Evolutionary conservation across 2,797 vertebrate species (phyloP).

Genomic region (Spatula versicolor): DNA sequence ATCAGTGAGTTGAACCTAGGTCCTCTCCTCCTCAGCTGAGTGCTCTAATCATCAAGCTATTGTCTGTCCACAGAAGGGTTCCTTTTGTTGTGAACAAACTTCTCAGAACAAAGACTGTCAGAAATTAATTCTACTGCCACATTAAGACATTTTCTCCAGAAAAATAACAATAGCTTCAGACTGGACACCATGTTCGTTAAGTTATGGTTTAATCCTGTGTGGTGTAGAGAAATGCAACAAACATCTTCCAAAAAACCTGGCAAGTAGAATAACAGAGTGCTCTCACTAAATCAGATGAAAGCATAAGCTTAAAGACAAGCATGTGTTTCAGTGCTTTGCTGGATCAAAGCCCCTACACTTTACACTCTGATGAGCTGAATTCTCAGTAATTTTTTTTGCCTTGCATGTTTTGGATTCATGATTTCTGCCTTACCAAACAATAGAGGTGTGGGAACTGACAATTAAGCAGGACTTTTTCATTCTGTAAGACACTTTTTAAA

Average conservation of each 20-base stretch:
- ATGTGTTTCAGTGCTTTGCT: neutral
- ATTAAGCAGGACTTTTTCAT: neutral
- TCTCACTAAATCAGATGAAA: neutral
- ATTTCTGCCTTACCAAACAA: neutral
- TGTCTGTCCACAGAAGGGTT: conserved; percentile 23
- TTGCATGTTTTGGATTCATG: neutral
- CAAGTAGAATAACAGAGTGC: neutral
- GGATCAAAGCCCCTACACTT: neutral
- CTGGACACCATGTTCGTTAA: neutral
- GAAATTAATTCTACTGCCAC: neutral
- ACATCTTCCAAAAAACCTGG: neutral
- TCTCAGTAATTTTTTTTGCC: neutral
- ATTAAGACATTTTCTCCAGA: neutral
- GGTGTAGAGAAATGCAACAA: neutral
- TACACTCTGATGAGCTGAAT: neutral
- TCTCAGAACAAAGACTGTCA: conserved; percentile 9
- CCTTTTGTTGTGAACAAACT: conserved; percentile 29
- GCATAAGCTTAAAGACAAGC: neutral
- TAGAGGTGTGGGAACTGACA: neutral
- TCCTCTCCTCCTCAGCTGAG: conserved; percentile 12
- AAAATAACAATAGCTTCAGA: neutral
- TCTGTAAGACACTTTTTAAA: neutral
- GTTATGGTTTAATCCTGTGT: neutral
- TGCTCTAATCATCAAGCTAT: conserved; percentile 41
- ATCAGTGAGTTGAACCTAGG: conserved; percentile 37